These are phyloP conservation scores for Caerostris darwini DNA, from an alignment of 1,140 invertebrate genomes.

Conservation along the genomic window DNA sequence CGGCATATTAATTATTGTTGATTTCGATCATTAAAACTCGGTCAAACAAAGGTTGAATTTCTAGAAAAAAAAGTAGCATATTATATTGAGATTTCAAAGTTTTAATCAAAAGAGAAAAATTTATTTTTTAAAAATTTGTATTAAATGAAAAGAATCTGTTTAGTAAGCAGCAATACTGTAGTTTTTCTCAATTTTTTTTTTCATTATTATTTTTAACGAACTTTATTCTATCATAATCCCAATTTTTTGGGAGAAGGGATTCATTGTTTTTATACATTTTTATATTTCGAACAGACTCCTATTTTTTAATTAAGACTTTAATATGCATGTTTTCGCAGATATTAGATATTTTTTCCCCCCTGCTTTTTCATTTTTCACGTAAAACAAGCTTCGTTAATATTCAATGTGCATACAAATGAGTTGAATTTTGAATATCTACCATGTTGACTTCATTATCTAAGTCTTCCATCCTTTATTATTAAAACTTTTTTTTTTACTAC, in stretches of 20 bases:
- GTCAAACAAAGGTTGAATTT: not conserved
- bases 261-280: constrained; percentile 56
- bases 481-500: not conserved
- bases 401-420: constrained; percentile 58
- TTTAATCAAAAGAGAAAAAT: not conserved
- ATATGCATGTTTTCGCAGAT: constrained; percentile 48
- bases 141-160: not conserved
- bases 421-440: constrained; percentile 39
- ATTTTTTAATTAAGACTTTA: constrained; percentile 65
- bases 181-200: not conserved
- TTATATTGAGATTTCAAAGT: not conserved
- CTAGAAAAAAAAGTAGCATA: not conserved
- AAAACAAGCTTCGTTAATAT: constrained; percentile 59
- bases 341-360: not conserved
- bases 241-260: not conserved
- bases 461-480: not conserved
- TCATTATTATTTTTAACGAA: constrained; percentile 22
- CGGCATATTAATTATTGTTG: constrained; percentile 7
- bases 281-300: constrained; percentile 27
- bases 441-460: constrained; percentile 49
- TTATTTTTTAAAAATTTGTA: not conserved
- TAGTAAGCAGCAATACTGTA: not conserved
- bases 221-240: not conserved
- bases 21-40: not conserved
- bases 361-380: not conserved